Evolutionary conservation across 2,113 vertebrate species (phyloP).

Genomic region (Hippocampus mohnikei): DNA sequence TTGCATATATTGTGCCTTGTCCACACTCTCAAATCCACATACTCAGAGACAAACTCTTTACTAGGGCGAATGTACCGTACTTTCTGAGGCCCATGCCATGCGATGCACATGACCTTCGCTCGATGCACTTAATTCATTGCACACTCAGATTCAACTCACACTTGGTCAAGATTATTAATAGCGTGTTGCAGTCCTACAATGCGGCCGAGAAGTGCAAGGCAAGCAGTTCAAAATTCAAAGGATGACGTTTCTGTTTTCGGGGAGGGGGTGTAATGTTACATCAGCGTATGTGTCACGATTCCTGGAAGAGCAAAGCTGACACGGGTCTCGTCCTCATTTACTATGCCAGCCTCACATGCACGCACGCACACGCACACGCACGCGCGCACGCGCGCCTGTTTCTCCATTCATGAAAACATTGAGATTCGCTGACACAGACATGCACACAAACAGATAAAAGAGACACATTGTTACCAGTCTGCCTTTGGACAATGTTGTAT

Average conservation of each 20-base stretch:
- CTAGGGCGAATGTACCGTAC: neutral
- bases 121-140: slow-evolving; percentile 50
- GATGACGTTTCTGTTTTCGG: slow-evolving; percentile 44
- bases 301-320: slow-evolving; percentile 26
- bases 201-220: slow-evolving; percentile 50
- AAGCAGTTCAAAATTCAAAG: slow-evolving; percentile 49
- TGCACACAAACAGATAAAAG: slow-evolving; percentile 34
- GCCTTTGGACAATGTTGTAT: slow-evolving; percentile 42
- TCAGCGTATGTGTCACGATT: slow-evolving; percentile 25
- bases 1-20: slow-evolving; percentile 25
- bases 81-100: slow-evolving; percentile 51
- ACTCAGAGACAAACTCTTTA: neutral
- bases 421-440: slow-evolving; percentile 29
- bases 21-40: slow-evolving; percentile 7
- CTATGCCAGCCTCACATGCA: slow-evolving; percentile 12
- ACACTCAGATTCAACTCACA: slow-evolving; percentile 26
- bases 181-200: slow-evolving; percentile 66
- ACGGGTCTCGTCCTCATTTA: slow-evolving; percentile 11
- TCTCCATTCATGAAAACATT: slow-evolving; percentile 40
- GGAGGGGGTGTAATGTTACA: slow-evolving; percentile 36
- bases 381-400: slow-evolving; percentile 13
- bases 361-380: slow-evolving; percentile 9
- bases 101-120: slow-evolving; percentile 49
- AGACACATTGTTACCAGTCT: slow-evolving; percentile 45
- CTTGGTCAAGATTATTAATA: slow-evolving; percentile 60